Evolutionary conservation across 1,140 invertebrate species (phyloP), one percentile per base, ranked within the genome.

Genomic region (Aphidius ervi): DNA sequence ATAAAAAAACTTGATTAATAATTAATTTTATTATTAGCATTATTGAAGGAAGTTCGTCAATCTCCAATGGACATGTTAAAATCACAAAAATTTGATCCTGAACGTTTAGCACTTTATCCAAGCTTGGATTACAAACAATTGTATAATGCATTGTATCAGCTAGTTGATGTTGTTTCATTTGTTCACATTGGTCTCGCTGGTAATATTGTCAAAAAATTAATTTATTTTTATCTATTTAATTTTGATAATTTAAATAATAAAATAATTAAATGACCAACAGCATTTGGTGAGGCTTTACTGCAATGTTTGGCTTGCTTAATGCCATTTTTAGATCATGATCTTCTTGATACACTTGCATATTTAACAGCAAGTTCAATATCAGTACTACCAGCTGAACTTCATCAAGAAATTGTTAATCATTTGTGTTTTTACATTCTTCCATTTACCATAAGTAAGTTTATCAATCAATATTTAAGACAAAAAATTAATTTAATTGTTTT

Each of bases 351-450:
- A 69, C 81, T 99, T 65, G 94, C 97, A 23, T 97, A 97, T 74
- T 83, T 97, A 63, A 90, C 95, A 53, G 95, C 97, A 58, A 94
- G 94, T 64, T 91, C 94, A 64, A 89, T 99, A 67, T 92, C 94
- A 50, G 90, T 95, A 45, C 86, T 99, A 68, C 97, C 97, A 5
- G 83, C 85, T 48, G 87, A 90, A 55, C 81, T 99, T 41, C 95
- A 99, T 77, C 94, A 95, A 77, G 93, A 97, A 68, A 93, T 98
- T 63, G 87, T 99, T 40, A 94, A 98, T 75, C 85, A 95, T 59
- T 85, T 99, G 9, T 98, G 95, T 76, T 97, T 94, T 73, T 95
- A 97, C 76, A 90, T 99, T 73, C 81, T 99, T 56, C 97, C 97
- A 6, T 97, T 98, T 78, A 97, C 95, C 42, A 90, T 99, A 68